phyloP scores from a whole-genome alignment of 2,113 vertebrate genomes.

The Oxyura jamaicensis region DNA sequence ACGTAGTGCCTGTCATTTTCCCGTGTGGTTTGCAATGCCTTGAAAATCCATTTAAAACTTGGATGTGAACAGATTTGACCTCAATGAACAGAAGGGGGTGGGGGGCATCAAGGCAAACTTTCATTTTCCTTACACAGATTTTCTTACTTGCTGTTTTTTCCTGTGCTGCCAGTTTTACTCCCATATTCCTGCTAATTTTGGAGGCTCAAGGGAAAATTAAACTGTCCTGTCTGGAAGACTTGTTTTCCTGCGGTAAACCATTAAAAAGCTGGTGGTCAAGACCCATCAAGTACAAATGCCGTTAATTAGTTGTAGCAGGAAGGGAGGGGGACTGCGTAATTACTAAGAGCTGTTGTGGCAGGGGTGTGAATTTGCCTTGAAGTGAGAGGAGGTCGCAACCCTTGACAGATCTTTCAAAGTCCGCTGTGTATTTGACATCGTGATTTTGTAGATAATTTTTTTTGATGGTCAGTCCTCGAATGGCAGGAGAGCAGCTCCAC shows the following conservation, averaged over 20 bases:
- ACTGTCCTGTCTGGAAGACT: neutral
- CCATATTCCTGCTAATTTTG: neutral
- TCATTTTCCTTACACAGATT: neutral
- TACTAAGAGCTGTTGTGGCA: neutral
- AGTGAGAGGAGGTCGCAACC: neutral
- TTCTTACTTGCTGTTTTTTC: neutral
- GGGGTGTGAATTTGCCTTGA: neutral
- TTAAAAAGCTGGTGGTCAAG: neutral
- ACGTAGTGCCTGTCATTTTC: accelerated
- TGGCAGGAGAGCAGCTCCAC: neutral
- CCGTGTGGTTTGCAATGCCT: accelerated
- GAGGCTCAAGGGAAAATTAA: neutral
- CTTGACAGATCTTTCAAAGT: neutral
- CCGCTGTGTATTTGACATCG: neutral
- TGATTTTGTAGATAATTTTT: neutral
- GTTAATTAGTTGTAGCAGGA: neutral
- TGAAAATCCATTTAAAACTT: neutral
- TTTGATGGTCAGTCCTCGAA: neutral
- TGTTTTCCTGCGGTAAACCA: neutral
- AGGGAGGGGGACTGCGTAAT: accelerated
- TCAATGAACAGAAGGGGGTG: neutral
- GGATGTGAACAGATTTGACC: neutral
- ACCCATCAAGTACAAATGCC: neutral
- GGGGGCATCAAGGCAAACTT: neutral
- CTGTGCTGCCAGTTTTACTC: neutral